These are phyloP conservation scores for Philereme transversata DNA, from an alignment of 2,888 invertebrate genomes.

Conservation along the genomic window DNA sequence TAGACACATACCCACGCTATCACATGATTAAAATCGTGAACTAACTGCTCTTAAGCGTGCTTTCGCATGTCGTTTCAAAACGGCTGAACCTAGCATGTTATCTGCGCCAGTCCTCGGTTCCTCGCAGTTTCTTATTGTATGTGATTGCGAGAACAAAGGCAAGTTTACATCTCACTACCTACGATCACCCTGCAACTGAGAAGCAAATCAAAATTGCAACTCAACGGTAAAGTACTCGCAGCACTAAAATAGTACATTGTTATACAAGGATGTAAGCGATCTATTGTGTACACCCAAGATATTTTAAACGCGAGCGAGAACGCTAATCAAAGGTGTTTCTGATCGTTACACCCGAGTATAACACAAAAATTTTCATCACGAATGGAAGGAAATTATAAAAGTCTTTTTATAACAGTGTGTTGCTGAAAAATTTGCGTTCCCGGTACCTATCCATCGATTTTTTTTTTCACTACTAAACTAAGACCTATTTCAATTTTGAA, in stretches of 20 bases:
- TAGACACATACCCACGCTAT: constrained; percentile 2
- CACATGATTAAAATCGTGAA: constrained; percentile 10
- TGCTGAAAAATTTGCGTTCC: too few relatives aligned
- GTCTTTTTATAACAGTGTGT: too few relatives aligned
- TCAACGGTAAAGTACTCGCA: neutral
- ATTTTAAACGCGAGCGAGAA: too few relatives aligned
- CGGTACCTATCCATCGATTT: too few relatives aligned
- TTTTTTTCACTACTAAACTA: too few relatives aligned
- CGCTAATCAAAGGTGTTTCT: too few relatives aligned
- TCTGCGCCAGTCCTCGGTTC: constrained; percentile 31
- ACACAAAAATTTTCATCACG: too few relatives aligned
- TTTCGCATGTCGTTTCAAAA: constrained; percentile 31
- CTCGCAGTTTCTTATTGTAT: constrained; percentile 41
- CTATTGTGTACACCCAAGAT: too few relatives aligned
- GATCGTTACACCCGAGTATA: too few relatives aligned
- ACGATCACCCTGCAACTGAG: constrained; percentile 14
- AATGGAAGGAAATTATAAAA: too few relatives aligned
- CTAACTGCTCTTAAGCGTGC: constrained; percentile 20
- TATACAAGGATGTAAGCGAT: too few relatives aligned
- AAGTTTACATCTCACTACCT: constrained; percentile 17
- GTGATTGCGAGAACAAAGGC: constrained; percentile 47
- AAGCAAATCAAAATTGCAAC: constrained; percentile 17
- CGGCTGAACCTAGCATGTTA: constrained; percentile 23
- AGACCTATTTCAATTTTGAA: too few relatives aligned
- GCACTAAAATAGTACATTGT: neutral